A percentile compares a stretch with the other conserved stretches of the same genome.
Evolutionary conservation across 2,888 invertebrate species (phyloP).

Genomic region (Hedya salicella): DNA sequence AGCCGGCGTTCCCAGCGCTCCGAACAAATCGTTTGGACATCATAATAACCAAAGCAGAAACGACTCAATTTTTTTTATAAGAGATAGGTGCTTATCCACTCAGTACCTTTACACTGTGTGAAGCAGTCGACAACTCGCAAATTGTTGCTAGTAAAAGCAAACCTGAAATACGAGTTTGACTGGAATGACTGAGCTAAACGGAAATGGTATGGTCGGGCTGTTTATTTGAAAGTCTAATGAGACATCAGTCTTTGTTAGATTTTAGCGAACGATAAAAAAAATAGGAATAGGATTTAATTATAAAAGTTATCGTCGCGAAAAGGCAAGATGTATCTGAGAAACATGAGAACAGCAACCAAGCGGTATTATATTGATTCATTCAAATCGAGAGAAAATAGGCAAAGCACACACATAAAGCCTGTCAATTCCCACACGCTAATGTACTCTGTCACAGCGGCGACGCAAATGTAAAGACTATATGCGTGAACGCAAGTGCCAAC

Average conservation of each 20-base stretch:
- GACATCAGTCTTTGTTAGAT: constrained; percentile 28
- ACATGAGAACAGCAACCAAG: constrained; percentile 18
- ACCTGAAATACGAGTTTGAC: constrained; percentile 43
- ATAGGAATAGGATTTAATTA: constrained; percentile 3
- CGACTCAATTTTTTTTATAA: constrained; percentile 33
- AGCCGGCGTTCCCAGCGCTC: constrained; percentile 67
- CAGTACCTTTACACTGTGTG: constrained; percentile 16
- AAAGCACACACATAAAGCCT: constrained; percentile 46
- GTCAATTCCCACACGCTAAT: constrained; percentile 53
- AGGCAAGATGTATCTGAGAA: not conserved
- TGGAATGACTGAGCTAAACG: constrained; percentile 40
- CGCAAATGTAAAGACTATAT: constrained; percentile 40
- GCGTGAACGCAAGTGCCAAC: constrained; percentile 50
- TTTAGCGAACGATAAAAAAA: constrained; percentile 5
- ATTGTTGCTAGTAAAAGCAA: constrained; percentile 41
- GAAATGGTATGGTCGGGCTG: constrained; percentile 28
- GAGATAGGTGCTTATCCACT: constrained; percentile 11
- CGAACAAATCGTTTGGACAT: constrained; percentile 64
- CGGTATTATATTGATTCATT: constrained; percentile 38
- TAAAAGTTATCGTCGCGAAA: not conserved
- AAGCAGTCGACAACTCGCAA: constrained; percentile 34
- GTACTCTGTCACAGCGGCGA: constrained; percentile 52
- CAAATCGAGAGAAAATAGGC: constrained; percentile 38
- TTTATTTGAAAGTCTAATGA: constrained; percentile 38
- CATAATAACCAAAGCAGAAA: constrained; percentile 50